Evolutionary conservation across 1,140 invertebrate genomes (phyloP).

Genomic region (Pogonomyrmex californicus): DNA sequence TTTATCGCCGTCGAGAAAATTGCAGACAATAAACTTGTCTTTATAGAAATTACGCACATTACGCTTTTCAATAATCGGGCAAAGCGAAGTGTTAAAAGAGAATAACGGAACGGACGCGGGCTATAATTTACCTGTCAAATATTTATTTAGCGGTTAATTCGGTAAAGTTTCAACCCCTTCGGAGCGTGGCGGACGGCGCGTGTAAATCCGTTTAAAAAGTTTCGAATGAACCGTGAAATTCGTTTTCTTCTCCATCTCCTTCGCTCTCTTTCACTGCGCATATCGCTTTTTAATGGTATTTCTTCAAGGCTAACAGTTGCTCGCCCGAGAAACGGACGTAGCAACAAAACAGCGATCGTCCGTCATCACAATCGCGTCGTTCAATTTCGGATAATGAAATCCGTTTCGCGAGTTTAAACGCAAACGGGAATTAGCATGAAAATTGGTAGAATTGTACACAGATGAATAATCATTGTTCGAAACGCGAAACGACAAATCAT

Average conservation of each 20-base stretch:
- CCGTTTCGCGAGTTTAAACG: slow-evolving; percentile 44
- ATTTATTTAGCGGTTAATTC: slow-evolving; percentile 77
- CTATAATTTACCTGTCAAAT: slow-evolving; percentile 71
- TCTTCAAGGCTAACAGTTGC: slow-evolving; percentile 66
- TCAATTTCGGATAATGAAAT: slow-evolving; percentile 71
- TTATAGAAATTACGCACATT: background rate
- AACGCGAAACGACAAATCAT: background rate
- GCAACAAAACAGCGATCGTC: slow-evolving; percentile 45
- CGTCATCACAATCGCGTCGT: slow-evolving; percentile 53
- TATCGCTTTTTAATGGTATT: slow-evolving; percentile 70
- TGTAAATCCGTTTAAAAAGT: slow-evolving; percentile 75
- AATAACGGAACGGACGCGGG: slow-evolving; percentile 3
- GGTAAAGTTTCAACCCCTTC: slow-evolving; percentile 69
- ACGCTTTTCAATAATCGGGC: slow-evolving; percentile 39
- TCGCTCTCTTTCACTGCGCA: slow-evolving; percentile 65
- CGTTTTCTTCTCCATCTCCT: slow-evolving; percentile 65
- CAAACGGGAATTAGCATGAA: slow-evolving; percentile 15
- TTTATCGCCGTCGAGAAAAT: slow-evolving; percentile 23
- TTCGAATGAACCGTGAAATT: slow-evolving; percentile 82
- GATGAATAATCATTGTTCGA: background rate
- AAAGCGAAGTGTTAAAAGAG: background rate
- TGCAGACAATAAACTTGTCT: slow-evolving; percentile 4
- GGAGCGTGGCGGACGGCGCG: slow-evolving; percentile 39
- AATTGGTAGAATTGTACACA: background rate
- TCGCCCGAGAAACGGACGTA: slow-evolving; percentile 61